phyloP scores from a whole-genome alignment of 2,113 vertebrate species.

The Dasypus novemcinctus region DNA sequence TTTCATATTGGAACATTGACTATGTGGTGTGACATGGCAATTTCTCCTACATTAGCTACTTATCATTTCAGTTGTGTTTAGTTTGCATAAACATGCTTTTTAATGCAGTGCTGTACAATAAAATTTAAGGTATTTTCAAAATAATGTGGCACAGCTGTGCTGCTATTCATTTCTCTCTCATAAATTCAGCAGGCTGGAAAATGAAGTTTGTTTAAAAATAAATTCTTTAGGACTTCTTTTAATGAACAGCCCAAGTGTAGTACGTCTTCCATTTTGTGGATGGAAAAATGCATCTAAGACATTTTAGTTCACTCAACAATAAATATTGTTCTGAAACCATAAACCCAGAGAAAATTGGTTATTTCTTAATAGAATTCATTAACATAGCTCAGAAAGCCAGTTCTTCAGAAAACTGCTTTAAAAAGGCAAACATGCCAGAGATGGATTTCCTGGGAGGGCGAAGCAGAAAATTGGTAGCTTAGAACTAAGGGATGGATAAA shows the following conservation, averaged over 20 bases:
- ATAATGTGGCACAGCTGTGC: conserved; percentile 62
- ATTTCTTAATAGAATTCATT: conserved; percentile 52
- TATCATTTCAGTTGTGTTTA: conserved; percentile 67
- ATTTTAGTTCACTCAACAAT: conserved; percentile 53
- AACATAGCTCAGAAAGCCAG: conserved; percentile 8
- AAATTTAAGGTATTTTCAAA: conserved; percentile 69
- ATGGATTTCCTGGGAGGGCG: neutral
- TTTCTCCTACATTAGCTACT: conserved; percentile 45
- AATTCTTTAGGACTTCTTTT: conserved; percentile 64
- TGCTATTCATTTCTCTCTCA: conserved; percentile 61
- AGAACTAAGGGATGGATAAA: neutral
- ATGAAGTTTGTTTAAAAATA: conserved; percentile 77
- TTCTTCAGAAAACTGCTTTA: conserved; percentile 21
- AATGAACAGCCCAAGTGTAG: conserved; percentile 28
- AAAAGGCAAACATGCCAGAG: neutral
- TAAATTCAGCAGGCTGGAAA: conserved; percentile 75
- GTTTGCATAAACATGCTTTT: conserved; percentile 51
- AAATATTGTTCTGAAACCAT: conserved; percentile 64
- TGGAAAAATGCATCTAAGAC: conserved; percentile 55
- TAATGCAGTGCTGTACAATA: conserved; percentile 56
- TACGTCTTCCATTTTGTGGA: conserved; percentile 59
- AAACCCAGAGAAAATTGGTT: conserved; percentile 38
- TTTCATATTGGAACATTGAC: conserved; percentile 48
- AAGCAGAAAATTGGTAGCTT: conserved; percentile 29
- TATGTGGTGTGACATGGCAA: neutral